Percentiles rank a stretch among this genome's conserved stretches.
Conservation (phyloP, 2,888 invertebrate genomes). For the Sinhomidia bicolor region DNA sequence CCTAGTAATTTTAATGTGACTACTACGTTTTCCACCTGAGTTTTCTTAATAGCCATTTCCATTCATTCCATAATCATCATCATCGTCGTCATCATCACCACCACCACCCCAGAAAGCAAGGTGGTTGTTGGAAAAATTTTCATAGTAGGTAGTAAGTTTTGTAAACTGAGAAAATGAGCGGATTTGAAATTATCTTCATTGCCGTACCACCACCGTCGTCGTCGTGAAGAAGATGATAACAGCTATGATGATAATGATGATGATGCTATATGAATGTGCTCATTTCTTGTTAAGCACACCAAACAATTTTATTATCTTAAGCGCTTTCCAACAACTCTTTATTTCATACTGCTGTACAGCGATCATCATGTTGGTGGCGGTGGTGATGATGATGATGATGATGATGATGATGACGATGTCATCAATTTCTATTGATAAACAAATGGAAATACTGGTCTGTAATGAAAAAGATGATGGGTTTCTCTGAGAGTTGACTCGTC, state of each 20-base stretch:
- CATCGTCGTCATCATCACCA: too few species aligned
- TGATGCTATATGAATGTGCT: not conserved
- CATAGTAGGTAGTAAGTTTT: not conserved
- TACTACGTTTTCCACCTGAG: not conserved
- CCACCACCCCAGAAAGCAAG: not conserved
- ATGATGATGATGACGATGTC: slow-evolving; percentile 1
- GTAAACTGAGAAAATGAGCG: slow-evolving; percentile 2
- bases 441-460: slow-evolving; percentile 8
- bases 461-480: not conserved
- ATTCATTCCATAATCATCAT: too few species aligned
- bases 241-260: too few species aligned
- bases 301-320: slow-evolving; percentile 13
- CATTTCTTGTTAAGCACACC: slow-evolving; percentile 17
- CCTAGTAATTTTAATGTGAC: not conserved
- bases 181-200: slow-evolving; percentile 1
- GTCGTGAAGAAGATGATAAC: not conserved
- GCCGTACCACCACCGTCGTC: not conserved
- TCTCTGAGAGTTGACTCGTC: not conserved
- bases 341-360: not conserved
- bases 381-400: not conserved
- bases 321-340: slow-evolving; percentile 9
- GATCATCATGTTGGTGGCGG: not conserved
- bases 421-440: slow-evolving; percentile 21
- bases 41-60: too few species aligned
- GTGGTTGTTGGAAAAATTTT: not conserved